Conservation (phyloP, 2,888 invertebrate genomes). For the Hydrotaea diabolus region DNA sequence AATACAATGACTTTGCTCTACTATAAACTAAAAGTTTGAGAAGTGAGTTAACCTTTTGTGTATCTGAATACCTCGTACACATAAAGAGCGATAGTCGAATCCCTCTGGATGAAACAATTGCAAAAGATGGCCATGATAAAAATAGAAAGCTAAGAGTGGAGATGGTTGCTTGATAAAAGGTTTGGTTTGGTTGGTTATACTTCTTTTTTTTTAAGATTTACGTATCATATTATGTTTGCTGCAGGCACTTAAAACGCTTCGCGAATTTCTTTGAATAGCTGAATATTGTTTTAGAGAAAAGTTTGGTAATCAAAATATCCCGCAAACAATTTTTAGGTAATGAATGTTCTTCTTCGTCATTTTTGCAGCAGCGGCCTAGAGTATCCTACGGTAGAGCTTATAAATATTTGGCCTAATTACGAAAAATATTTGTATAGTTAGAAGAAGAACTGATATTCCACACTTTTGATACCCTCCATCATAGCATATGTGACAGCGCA, state of each 20-base stretch:
- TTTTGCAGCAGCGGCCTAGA: too few relatives aligned
- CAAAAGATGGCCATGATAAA: not conserved
- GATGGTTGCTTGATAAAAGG: not conserved
- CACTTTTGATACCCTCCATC: too few relatives aligned
- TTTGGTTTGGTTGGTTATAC: not conserved
- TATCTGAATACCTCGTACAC: not conserved
- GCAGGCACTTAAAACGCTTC: not conserved
- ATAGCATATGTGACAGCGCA: too few relatives aligned
- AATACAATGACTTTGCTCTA: too few relatives aligned
- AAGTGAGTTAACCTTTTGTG: not conserved
- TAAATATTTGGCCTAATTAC: too few relatives aligned
- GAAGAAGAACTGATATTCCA: too few relatives aligned
- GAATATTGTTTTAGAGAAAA: not conserved
- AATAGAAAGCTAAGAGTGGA: not conserved
- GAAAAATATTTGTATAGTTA: too few relatives aligned
- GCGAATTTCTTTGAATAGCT: not conserved
- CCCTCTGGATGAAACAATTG: not conserved
- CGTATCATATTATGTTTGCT: not conserved
- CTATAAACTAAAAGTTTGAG: too few relatives aligned
- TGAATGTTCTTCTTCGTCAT: not conserved
- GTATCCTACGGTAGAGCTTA: too few relatives aligned
- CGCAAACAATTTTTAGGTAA: constrained; percentile 5
- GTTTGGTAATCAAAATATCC: not conserved
- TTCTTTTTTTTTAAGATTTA: constrained; percentile 3
- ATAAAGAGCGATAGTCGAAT: not conserved